phyloP scores from a whole-genome alignment of 2,113 vertebrate genomes.

The Tachysurus fulvidraco region DNA sequence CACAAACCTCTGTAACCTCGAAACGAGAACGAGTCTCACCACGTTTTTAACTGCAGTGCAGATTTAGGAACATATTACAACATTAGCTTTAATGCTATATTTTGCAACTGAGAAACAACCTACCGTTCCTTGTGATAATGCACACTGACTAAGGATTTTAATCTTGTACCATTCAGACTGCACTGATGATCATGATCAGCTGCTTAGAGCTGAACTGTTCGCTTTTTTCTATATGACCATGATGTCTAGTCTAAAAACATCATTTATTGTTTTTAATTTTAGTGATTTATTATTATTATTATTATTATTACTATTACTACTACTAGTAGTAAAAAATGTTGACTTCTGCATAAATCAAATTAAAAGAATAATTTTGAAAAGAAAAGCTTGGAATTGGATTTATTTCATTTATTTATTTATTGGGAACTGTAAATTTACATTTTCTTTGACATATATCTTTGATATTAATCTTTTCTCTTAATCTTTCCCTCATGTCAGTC shows the following conservation, averaged over 20 bases:
- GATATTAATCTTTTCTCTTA: not conserved
- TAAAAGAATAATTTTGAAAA: too few relatives aligned
- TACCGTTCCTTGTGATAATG: not conserved
- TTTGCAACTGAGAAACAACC: not conserved
- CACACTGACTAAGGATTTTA: not conserved
- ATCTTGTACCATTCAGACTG: not conserved
- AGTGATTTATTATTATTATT: too few relatives aligned
- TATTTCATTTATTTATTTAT: too few relatives aligned
- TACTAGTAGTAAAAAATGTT: too few relatives aligned
- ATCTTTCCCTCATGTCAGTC: not conserved
- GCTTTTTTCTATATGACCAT: not conserved
- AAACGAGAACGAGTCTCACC: too few relatives aligned
- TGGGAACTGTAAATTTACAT: too few relatives aligned
- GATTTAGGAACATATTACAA: too few relatives aligned
- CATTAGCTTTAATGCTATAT: not conserved
- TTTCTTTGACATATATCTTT: too few relatives aligned
- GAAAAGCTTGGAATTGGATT: too few relatives aligned
- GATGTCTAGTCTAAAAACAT: not conserved
- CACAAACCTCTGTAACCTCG: too few relatives aligned
- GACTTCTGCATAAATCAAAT: too few relatives aligned
- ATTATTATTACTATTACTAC: not conserved
- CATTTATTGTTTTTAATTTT: too few relatives aligned
- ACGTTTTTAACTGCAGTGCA: not conserved
- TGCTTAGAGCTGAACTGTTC: not conserved
- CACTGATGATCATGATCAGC: not conserved